Percentiles rank a stretch among this genome's conserved stretches.
Conservation (phyloP, 2,888 invertebrate genomes). For the Tenthredo livida region DNA sequence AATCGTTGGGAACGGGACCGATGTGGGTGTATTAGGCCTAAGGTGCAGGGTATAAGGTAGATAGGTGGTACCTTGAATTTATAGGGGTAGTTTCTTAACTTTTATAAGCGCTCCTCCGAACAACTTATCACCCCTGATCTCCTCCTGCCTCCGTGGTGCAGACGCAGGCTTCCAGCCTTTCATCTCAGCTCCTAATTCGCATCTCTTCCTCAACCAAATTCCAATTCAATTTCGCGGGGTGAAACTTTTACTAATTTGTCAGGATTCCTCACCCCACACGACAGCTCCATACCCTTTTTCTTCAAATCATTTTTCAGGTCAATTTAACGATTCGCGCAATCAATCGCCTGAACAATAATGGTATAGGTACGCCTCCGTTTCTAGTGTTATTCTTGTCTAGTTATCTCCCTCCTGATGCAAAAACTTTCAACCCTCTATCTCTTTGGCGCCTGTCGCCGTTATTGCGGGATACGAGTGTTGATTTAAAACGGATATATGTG, state of each 20-base stretch:
- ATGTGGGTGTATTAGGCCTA: slow-evolving; percentile 38
- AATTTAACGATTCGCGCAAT: neutral
- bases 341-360: neutral
- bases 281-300: neutral
- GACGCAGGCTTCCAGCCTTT: neutral
- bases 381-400: neutral
- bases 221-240: slow-evolving; percentile 31
- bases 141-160: neutral
- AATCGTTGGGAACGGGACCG: slow-evolving; percentile 13
- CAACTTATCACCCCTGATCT: slow-evolving; percentile 54
- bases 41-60: slow-evolving; percentile 19
- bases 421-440: neutral
- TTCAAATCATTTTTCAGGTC: neutral
- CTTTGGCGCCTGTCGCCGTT: slow-evolving; percentile 23
- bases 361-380: neutral
- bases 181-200: slow-evolving; percentile 37
- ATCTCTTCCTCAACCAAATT: slow-evolving; percentile 14
- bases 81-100: slow-evolving; percentile 64
- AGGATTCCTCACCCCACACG: neutral
- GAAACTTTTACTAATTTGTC: slow-evolving; percentile 35
- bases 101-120: slow-evolving; percentile 62
- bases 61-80: slow-evolving; percentile 58
- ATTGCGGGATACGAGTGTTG: slow-evolving; percentile 35
- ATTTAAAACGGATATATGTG: slow-evolving; percentile 42
- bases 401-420: neutral